Base-by-base conservation (phyloP, 2,797 vertebrate genomes). In the Bradypodion pumilum region DNA sequence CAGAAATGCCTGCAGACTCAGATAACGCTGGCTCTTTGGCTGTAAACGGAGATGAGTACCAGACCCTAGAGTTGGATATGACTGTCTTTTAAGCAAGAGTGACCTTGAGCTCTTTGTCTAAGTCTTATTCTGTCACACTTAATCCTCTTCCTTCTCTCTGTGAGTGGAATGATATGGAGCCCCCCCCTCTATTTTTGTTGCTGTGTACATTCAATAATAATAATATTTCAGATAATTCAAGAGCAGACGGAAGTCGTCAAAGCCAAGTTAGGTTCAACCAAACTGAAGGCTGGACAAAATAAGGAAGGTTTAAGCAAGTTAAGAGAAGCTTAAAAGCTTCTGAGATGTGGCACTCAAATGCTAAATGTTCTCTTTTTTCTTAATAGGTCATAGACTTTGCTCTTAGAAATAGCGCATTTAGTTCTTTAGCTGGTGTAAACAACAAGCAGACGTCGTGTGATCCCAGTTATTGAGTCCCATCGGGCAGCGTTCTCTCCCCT, bases 41-140 rank as follows among this genome's bases (percentile, higher is more conserved):
- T n/a, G n/a, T n/a, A n/a, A n/a, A n/a, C n/a, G n/a, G n/a, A n/a
- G n/a, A n/a, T n/a, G n/a, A n/a, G n/a, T n/a, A n/a, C n/a, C n/a
- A n/a, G n/a, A n/a, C n/a, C n/a, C n/a, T n/a, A n/a, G n/a, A n/a
- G n/a, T n/a, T n/a, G n/a, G n/a, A n/a, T n/a, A n/a, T n/a, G n/a
- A n/a, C n/a, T n/a, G n/a, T n/a, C n/a, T n/a, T n/a, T n/a, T n/a
- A n/a, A n/a, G n/a, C n/a, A n/a, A n/a, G n/a, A n/a, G n/a, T n/a
- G n/a, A n/a, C n/a, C n/a, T n/a, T n/a, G n/a, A n/a, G n/a, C 87
- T 86, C 85, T 88, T 90, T 86, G 86, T 91, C 89, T 87, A 6
- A 69, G 85, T 73, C 40, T 89, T 72, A 81, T 91, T 84, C 88
- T 89, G 68, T 76, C 89, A 1, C 44, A 74, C 76, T 89, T 85